Base-by-base conservation (phyloP, 2,113 vertebrate genomes). In the Urocynchramus pylzowi region DNA sequence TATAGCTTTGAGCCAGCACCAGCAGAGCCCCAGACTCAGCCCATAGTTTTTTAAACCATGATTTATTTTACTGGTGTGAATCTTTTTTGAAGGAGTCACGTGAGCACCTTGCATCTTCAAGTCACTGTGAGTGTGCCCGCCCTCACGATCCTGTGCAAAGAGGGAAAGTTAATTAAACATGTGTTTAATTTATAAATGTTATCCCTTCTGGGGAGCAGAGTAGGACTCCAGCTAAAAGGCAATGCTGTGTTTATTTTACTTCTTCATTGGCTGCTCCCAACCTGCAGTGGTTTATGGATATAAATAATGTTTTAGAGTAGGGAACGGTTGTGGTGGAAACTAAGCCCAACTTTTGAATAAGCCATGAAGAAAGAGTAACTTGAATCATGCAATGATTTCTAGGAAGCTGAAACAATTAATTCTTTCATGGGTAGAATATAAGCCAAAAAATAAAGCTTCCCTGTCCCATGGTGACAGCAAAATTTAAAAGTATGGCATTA, bases 151-250 rank as follows among this genome's bases (percentile, higher is more conserved):
- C 73, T 90, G 73, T 57, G 76, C 68, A 78, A 90, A 96, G 92
- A 95, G 0, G 0, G 85, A 84, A 89, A 87, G 90, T 89, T 97
- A 97, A 96, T 96, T 92, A 97, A 96, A 88, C 54, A 45, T 2
- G 90, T 96, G 90, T 96, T 96, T 96, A 91, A 96, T 96, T 96
- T 95, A 93, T 92, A 94, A 97, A 94, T 82, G 73, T 95, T 95
- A 92, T 95, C 88, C 90, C 76, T 92, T 96, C 95, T 79, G 76
- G 71, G 57, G 64, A 95, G 80, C 64, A 60, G 73, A 95, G 83
- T 74, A 76, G 69, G 89, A 64, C 93, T 94, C 85, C 83, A 76
- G 76, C 85, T 96, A 81, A 86, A 93, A 96, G 65, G 76, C 86
- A 94, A 56, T 57, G 49, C 41, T 92, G 57, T 93, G 79, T 93